Evolutionary conservation across 2,797 vertebrate genomes (phyloP), one percentile per base, ranked within the genome.

Genomic region (Coilia nasus): DNA sequence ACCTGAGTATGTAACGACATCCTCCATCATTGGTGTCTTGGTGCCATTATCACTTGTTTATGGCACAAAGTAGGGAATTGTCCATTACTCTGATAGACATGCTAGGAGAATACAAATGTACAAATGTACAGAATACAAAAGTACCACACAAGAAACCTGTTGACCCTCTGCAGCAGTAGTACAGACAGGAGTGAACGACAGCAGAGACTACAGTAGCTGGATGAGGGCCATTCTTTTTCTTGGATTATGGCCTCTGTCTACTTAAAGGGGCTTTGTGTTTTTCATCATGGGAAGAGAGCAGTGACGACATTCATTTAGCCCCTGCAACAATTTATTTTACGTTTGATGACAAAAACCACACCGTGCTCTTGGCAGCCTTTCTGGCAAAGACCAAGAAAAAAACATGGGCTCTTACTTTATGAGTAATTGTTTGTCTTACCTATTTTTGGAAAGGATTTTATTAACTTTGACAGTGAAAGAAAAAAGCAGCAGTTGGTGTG

Each of bases 391-490:
- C 71, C 15, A 78, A 15, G 1, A 78, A 21, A 78, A 19, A 17
- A 78, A 15, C 35, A 78, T 19, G 6, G 71, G 31, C 31, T 1
- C 71, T 44, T 21, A 44, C 83, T 85, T 90, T 90, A 86, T 92
- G 91, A 91, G 88, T 90, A 91, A 92, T 90, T 44, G 88, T 89
- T 89, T 91, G 91, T 90, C 78, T 83, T 88, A 71, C 90, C 90
- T 91, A 88, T 91, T 91, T 93, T 91, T 91, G 89, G 89, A 88
- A 54, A 86, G 83, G 86, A 91, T 90, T 56, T 84, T 88, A 93
- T 91, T 91, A 83, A 86, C 86, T 91, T 89, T 92, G 92, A 93
- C 91, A 91, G 93, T 87, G 83, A 82, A 87, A 84, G 83, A 90
- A 89, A 85, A 28, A 31, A n/a, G n/a, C 82, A 84, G 80, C 84